These are phyloP conservation scores for Euphydryas editha DNA, from an alignment of 2,888 invertebrate species.

Conservation along the genomic window DNA sequence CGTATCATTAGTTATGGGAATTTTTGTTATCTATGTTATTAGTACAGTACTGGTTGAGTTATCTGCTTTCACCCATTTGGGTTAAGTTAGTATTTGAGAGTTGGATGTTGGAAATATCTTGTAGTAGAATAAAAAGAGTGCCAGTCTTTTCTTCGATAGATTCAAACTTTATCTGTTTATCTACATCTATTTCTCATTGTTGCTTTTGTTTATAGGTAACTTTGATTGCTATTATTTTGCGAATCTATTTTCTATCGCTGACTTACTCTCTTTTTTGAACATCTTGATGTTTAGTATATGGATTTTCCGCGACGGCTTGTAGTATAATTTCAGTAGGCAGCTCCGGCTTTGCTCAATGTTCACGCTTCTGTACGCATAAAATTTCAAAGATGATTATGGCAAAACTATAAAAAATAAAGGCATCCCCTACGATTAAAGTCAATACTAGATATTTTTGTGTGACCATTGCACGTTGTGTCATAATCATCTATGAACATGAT, in stretches of 20 bases:
- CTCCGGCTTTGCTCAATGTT: constrained; percentile 12
- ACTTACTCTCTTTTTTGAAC: background rate
- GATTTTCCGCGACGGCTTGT: background rate
- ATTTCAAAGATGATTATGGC: background rate
- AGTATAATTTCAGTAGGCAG: background rate
- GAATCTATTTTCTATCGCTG: background rate
- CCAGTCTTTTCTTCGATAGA: too few relatives aligned
- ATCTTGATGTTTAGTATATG: background rate
- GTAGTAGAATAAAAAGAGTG: too few relatives aligned
- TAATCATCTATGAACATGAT: background rate
- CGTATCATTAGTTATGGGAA: too few relatives aligned
- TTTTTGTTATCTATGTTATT: too few relatives aligned
- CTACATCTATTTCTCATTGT: too few relatives aligned
- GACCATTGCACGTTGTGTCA: background rate
- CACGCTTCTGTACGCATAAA: background rate
- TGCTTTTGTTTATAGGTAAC: too few relatives aligned
- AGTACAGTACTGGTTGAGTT: too few relatives aligned
- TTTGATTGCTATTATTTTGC: background rate
- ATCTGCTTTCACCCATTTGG: too few relatives aligned
- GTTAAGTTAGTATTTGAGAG: too few relatives aligned
- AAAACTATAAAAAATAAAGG: background rate
- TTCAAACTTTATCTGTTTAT: too few relatives aligned
- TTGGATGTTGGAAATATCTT: too few relatives aligned
- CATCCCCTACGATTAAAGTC: constrained; percentile 1
- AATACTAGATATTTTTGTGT: background rate